Base-by-base conservation (phyloP, 2,797 vertebrate genomes). In the Fistularia tabacaria region DNA sequence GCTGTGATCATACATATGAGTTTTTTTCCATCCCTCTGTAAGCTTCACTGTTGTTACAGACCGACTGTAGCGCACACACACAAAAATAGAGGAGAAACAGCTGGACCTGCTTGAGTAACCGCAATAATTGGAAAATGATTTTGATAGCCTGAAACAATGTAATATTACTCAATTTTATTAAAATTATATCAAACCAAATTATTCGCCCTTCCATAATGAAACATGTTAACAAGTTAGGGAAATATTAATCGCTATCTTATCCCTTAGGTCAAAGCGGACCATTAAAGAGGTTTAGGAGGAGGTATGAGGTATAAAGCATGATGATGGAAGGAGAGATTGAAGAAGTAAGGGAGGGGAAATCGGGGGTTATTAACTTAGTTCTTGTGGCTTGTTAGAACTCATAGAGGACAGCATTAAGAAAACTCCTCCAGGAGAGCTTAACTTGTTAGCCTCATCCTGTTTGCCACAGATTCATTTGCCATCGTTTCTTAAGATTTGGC, bases 101-200 rank as follows among this genome's bases (percentile, higher is more conserved):
- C 66, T 43, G 77, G 94, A 93, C 93, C 94, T 97, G 95, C 93
- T 97, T 97, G 93, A 98, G 93, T 97, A 96, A 98, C 93, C 79
- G 88, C 97, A 99, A 99, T 99, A 98, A 98, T 95, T 99, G 96
- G 95, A 99, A 99, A 98, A 99, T 99, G 97, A 98, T 98, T 99
- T 98, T 99, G 96, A 99, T 98, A 98, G 96, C 96, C 96, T 97
- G 96, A 99, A 99, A 98, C 96, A 98, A 98, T 99, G 94, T 97
- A 86, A 97, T 97, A 98, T 98, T 85, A 97, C 93, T 92, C 94
- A 95, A 94, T 86, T 97, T 96, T 98, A 98, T 97, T 98, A 97
- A 97, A 98, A 98, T 98, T 95, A 97, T 97, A 98, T 98, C 95
- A 97, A 97, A 98, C 98, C 95, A 98, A 98, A 98, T 98, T 98